A percentile compares a stretch with the other conserved stretches of the same genome.
These are phyloP conservation scores for Anableps anableps DNA, from an alignment of 2,797 vertebrate species.

Conservation along the genomic window DNA sequence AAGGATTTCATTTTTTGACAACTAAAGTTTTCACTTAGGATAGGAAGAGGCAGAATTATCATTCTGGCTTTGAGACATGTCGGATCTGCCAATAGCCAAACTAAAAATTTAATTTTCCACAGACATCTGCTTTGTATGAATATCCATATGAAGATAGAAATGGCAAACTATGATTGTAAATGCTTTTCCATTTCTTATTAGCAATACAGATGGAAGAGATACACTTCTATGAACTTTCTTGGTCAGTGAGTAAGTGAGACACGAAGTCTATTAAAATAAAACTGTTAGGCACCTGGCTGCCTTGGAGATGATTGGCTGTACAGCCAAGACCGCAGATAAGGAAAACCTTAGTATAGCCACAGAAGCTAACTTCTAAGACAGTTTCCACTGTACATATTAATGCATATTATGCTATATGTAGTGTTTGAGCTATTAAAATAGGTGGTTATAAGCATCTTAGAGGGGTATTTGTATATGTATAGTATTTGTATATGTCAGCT, in stretches of 20 bases:
- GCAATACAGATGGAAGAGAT: background rate
- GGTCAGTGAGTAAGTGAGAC: background rate
- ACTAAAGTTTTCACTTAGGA: background rate
- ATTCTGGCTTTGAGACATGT: background rate
- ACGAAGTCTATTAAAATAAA: background rate
- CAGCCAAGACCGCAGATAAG: background rate
- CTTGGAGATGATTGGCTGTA: no score
- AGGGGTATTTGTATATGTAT: background rate
- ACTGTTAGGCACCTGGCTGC: background rate
- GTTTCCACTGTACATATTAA: background rate
- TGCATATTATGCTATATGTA: background rate
- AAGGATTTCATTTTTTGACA: slow-evolving; percentile 10
- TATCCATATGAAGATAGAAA: background rate
- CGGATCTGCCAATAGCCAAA: background rate
- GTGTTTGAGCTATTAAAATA: background rate
- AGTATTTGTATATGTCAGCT: no score
- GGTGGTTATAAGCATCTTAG: background rate
- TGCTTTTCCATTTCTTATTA: background rate
- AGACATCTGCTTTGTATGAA: background rate
- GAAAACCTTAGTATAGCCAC: background rate
- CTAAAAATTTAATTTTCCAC: background rate
- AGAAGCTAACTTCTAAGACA: background rate
- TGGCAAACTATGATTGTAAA: background rate
- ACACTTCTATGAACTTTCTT: background rate
- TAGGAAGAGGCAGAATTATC: background rate